Percentiles rank a stretch among this genome's conserved stretches.
Conservation (phyloP, 1,140 invertebrate genomes). For the Neodiprion fabricii region DNA sequence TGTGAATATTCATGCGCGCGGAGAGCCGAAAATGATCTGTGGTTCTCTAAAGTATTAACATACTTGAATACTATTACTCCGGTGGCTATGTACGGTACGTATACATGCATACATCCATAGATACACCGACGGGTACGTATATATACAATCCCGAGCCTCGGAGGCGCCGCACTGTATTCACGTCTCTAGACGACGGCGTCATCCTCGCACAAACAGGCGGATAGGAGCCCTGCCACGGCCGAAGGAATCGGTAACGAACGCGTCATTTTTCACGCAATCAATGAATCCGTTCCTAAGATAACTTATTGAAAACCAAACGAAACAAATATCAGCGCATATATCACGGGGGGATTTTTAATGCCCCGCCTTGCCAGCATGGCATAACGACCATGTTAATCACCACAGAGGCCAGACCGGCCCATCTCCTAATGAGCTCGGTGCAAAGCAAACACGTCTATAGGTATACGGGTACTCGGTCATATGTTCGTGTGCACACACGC, state of each 20-base stretch:
- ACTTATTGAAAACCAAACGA: constrained; percentile 34
- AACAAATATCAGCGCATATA: constrained; percentile 38
- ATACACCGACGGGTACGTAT: neutral
- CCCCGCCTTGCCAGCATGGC: constrained; percentile 33
- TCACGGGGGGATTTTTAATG: constrained; percentile 30
- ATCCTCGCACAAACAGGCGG: too few species aligned
- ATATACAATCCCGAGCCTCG: neutral
- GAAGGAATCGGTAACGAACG: constrained; percentile 11
- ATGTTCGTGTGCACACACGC: neutral
- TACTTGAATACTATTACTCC: constrained; percentile 8
- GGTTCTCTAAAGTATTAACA: constrained; percentile 22
- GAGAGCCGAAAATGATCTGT: constrained; percentile 28
- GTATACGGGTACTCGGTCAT: too few species aligned
- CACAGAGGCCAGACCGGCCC: constrained; percentile 14
- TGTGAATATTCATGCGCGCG: constrained; percentile 28
- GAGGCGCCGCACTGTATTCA: neutral
- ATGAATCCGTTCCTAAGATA: neutral
- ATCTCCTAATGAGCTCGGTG: constrained; percentile 40
- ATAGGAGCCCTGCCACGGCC: too few species aligned
- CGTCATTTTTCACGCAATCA: constrained; percentile 14
- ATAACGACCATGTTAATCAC: constrained; percentile 45
- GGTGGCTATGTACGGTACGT: neutral
- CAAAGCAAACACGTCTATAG: constrained; percentile 37
- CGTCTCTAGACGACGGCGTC: too few species aligned
- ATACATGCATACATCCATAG: neutral